phyloP scores from a whole-genome alignment of 2,888 invertebrate species.

The Kuschelorhynchus macadamiae region DNA sequence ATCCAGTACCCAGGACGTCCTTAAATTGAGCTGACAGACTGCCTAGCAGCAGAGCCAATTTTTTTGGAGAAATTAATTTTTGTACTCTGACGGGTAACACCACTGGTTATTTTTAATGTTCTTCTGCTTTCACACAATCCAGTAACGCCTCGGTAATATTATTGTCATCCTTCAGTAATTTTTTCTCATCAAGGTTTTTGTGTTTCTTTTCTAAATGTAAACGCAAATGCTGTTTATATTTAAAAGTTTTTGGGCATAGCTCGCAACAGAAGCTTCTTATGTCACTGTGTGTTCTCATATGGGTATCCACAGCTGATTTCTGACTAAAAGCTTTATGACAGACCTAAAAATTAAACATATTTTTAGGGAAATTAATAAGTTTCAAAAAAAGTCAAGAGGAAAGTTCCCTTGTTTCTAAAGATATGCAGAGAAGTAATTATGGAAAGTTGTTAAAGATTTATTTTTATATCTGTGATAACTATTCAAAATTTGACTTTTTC shows the following conservation, averaged over 20 bases:
- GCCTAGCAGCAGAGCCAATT: no score
- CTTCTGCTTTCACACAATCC: no score
- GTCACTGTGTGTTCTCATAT: slow-evolving; percentile 47
- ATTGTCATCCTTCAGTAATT: background rate
- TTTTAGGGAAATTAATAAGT: background rate
- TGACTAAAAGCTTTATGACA: slow-evolving; percentile 46
- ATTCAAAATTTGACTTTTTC: no score
- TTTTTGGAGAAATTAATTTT: no score
- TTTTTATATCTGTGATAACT: no score
- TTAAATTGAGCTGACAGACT: no score
- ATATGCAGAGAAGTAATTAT: no score
- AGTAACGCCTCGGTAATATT: background rate
- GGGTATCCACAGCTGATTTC: slow-evolving; percentile 33
- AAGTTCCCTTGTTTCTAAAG: no score
- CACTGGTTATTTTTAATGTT: no score
- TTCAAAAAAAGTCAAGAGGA: background rate
- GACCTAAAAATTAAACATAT: slow-evolving; percentile 24
- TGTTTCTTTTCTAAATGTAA: slow-evolving; percentile 19
- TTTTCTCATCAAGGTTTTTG: background rate
- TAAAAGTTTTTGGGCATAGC: slow-evolving; percentile 44
- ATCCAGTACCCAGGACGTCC: no score
- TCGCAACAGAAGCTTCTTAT: slow-evolving; percentile 40
- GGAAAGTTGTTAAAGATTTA: no score
- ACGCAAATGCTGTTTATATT: slow-evolving; percentile 46
- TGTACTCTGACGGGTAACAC: no score